Conservation (phyloP, 2,797 vertebrate genomes). For the Hemibagrus guttatus region DNA sequence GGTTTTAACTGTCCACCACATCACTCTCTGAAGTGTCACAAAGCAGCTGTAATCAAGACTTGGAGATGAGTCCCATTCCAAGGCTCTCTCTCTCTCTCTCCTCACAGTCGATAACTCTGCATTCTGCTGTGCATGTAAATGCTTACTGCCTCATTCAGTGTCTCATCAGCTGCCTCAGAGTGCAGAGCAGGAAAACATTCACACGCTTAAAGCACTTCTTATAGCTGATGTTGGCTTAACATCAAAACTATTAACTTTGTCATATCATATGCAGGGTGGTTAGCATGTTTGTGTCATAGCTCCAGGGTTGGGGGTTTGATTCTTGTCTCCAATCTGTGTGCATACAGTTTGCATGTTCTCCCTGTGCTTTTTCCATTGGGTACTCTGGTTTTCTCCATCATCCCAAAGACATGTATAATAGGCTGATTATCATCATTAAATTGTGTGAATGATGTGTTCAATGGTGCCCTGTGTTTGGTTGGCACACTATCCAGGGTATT, state of each 20-base stretch:
- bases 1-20: constrained; percentile 69
- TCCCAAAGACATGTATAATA: too few species aligned
- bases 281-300: too few species aligned
- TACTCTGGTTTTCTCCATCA: too few species aligned
- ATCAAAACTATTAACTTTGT: not conserved
- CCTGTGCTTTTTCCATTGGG: too few species aligned
- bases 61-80: constrained; percentile 60
- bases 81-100: constrained; percentile 49
- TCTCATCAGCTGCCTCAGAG: constrained; percentile 40
- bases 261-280: not conserved
- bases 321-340: too few species aligned
- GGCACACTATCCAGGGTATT: too few species aligned
- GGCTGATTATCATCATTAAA: too few species aligned
- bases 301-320: too few species aligned
- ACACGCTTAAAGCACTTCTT: not conserved
- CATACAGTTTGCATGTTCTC: too few species aligned
- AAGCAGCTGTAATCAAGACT: constrained; percentile 79
- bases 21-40: constrained; percentile 77
- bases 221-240: not conserved
- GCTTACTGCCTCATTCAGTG: constrained; percentile 51
- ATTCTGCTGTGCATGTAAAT: constrained; percentile 72
- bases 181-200: not conserved
- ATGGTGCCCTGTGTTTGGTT: too few species aligned
- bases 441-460: too few species aligned
- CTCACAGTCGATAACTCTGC: constrained; percentile 66